phyloP scores from a whole-genome alignment of 2,888 invertebrate genomes.

The Nineta flava region DNA sequence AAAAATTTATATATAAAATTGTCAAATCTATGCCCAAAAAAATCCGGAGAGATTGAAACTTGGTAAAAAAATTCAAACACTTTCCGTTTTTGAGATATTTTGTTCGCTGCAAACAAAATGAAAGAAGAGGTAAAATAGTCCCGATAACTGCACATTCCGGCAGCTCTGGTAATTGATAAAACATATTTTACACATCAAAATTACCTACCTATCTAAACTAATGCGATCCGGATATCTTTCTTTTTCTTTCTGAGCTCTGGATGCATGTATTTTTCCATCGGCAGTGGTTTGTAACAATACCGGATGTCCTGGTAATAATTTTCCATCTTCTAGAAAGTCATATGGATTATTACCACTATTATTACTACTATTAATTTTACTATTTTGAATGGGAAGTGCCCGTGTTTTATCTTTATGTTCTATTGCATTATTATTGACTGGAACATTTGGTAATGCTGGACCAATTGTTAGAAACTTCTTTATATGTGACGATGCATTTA shows the following conservation, averaged over 20 bases:
- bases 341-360: slow-evolving; percentile 15
- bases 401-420: background rate
- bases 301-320: slow-evolving; percentile 22
- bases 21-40: no score
- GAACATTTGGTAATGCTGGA: slow-evolving; percentile 21
- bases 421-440: slow-evolving; percentile 9
- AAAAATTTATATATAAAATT: no score
- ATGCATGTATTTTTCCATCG: slow-evolving; percentile 50
- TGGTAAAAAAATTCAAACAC: no score
- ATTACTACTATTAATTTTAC: slow-evolving; percentile 6
- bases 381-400: slow-evolving; percentile 19
- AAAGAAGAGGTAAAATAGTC: no score
- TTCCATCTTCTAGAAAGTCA: slow-evolving; percentile 12
- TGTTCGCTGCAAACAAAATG: no score
- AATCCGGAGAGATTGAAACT: no score
- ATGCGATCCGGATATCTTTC: slow-evolving; percentile 77
- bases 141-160: no score
- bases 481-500: slow-evolving; percentile 8
- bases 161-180: no score
- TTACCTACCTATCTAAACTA: slow-evolving; percentile 57
- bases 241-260: slow-evolving; percentile 56
- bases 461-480: slow-evolving; percentile 20
- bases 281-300: slow-evolving; percentile 40
- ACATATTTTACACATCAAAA: background rate
- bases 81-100: no score